Percentiles rank a stretch among this genome's conserved stretches.
These are phyloP conservation scores for Gisinianus flammeolus DNA, from an alignment of 2,888 invertebrate species.

Conservation along the genomic window DNA sequence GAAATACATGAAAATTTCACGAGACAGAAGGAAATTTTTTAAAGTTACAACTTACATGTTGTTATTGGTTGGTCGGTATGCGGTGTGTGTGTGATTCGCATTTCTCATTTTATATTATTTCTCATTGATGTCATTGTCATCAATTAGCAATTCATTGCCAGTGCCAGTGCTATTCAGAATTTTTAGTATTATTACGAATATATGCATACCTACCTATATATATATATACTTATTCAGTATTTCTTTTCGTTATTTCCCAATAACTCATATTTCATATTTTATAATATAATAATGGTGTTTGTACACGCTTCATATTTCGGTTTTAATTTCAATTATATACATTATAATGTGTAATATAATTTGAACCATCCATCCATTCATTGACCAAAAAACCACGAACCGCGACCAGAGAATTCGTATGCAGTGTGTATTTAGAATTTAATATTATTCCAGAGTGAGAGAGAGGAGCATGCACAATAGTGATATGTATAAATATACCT, in stretches of 20 bases:
- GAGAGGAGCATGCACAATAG: background rate
- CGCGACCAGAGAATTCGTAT: background rate
- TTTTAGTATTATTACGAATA: background rate
- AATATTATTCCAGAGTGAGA: background rate
- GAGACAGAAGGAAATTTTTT: too few relatives aligned
- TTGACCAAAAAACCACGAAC: background rate
- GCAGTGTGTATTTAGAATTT: background rate
- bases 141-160: constrained; percentile 1
- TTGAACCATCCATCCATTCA: background rate
- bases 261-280: too few relatives aligned
- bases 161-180: constrained; percentile 4
- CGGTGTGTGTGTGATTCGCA: too few relatives aligned
- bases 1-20: too few relatives aligned
- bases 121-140: constrained; percentile 8
- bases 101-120: too few relatives aligned
- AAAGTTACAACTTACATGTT: too few relatives aligned
- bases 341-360: background rate
- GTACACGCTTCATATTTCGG: background rate
- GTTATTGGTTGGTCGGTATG: too few relatives aligned
- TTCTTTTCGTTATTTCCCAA: too few relatives aligned
- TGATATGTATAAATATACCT: background rate
- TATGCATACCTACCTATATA: too few relatives aligned
- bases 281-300: too few relatives aligned
- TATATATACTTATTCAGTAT: too few relatives aligned
- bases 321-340: background rate